phyloP scores from a whole-genome alignment of 2,113 vertebrate genomes.

The Prionailurus bengalensis region DNA sequence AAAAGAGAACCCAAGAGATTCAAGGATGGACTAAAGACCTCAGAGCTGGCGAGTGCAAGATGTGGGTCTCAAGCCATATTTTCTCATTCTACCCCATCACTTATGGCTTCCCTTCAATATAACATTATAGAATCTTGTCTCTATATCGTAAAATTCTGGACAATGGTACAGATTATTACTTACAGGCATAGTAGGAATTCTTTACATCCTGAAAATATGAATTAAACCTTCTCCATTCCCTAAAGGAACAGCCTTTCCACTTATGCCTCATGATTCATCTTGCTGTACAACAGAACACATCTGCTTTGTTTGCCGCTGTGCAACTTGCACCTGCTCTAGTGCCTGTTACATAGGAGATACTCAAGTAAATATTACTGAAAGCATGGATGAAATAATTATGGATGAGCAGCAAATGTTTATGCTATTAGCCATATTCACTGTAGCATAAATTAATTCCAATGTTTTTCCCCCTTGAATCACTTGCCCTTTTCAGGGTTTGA shows the following conservation, averaged over 20 bases:
- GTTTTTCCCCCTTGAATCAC: neutral
- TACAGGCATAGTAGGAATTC: neutral
- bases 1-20: neutral
- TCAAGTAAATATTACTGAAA: neutral
- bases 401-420: no score
- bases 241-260: no score
- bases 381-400: neutral
- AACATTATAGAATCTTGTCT: neutral
- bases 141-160: neutral
- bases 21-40: neutral
- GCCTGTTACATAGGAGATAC: accelerated
- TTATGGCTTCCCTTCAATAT: neutral
- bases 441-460: neutral
- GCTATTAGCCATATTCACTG: neutral
- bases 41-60: neutral
- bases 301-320: neutral
- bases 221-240: neutral
- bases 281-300: neutral
- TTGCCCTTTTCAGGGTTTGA: neutral
- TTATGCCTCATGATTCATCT: neutral
- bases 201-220: neutral
- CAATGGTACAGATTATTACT: neutral
- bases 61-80: no score
- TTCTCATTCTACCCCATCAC: neutral
- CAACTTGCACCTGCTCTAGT: accelerated